A percentile compares a stretch with the other conserved stretches of the same genome.
Evolutionary conservation across 2,797 vertebrate species (phyloP).

Genomic region (Gymnocypris eckloni): DNA sequence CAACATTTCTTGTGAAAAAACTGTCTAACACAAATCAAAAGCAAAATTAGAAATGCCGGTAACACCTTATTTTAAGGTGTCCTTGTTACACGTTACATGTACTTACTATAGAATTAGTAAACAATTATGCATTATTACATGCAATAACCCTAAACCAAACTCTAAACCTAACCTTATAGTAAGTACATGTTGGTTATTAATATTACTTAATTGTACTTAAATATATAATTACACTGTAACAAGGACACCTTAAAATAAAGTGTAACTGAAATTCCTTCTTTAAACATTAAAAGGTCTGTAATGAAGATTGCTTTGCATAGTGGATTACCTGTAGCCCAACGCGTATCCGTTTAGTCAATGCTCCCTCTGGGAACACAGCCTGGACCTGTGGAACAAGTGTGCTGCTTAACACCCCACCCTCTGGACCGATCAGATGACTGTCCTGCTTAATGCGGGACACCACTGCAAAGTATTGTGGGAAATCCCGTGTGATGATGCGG

Average conservation of each 20-base stretch:
- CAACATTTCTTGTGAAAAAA: background rate
- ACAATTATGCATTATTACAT: background rate
- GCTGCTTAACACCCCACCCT: constrained; percentile 95
- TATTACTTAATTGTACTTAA: background rate
- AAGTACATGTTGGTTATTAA: background rate
- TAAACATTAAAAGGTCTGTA: background rate
- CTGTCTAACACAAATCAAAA: background rate
- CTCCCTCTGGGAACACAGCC: constrained; percentile 95
- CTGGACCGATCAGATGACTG: constrained; percentile 94
- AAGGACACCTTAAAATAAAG: background rate
- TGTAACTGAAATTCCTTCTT: background rate
- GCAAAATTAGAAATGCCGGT: background rate
- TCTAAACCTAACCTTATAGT: background rate
- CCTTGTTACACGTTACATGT: background rate
- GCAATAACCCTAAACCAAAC: background rate
- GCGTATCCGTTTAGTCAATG: constrained; percentile 93
- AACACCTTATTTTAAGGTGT: background rate
- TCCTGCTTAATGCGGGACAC: constrained; percentile 97
- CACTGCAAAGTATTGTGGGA: constrained; percentile 97
- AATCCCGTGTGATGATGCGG: constrained; percentile 95
- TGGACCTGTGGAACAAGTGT: constrained; percentile 94
- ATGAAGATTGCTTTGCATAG: background rate
- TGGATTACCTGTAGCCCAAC: constrained; percentile 92
- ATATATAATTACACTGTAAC: background rate
- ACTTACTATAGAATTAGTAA: background rate